Base-by-base conservation (phyloP, 2,888 invertebrate species). In the Palloptera scutellata region DNA sequence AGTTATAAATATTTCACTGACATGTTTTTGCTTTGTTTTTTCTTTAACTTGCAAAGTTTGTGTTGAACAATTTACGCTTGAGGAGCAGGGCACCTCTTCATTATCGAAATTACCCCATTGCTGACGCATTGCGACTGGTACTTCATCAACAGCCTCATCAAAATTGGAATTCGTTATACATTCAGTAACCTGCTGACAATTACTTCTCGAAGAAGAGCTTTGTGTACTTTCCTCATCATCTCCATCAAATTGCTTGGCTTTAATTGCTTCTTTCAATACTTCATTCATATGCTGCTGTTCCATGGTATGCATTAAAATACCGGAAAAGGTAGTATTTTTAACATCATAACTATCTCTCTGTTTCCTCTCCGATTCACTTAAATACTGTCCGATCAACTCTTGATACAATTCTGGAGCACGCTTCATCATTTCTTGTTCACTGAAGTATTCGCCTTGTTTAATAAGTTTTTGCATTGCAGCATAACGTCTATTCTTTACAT, bases 381-480 rank as follows among this genome's bases (percentile, higher is more conserved):
- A 84, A 83, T 92, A 96, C 78, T 92, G 92, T 0, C 96, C 97
- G 54, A 98, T 88, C 74, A 98, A 86, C 78, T 96, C 93, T 72
- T 97, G 94, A 85, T 95, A 98, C 0, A 97, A 85, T 63, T 94
- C 86, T 1, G 97, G 98, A 83, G 96, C 94, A 69, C 98, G 86
- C 74, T 90, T 91, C 90, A 95, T 94, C 97, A 98, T 98, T 87
- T 95, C 93, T 69, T 89, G 90, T 82, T 97, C 96, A 81, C 92
- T 92, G 79, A 98, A 98, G 84, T 97, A 97, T 40, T 88, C 87
- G 4, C 81, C 88, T 61, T 88, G 86, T 9, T 75, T 64, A 51
- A 92, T 86, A 72, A 97, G 83, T 77, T 90, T 87, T 76, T 92
- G 89, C 79, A 97, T 85, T 1, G 96, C 96, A 78, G 91, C 90